These are phyloP conservation scores for Microdon myrmicae DNA, from an alignment of 2,888 invertebrate species.

Conservation along the genomic window DNA sequence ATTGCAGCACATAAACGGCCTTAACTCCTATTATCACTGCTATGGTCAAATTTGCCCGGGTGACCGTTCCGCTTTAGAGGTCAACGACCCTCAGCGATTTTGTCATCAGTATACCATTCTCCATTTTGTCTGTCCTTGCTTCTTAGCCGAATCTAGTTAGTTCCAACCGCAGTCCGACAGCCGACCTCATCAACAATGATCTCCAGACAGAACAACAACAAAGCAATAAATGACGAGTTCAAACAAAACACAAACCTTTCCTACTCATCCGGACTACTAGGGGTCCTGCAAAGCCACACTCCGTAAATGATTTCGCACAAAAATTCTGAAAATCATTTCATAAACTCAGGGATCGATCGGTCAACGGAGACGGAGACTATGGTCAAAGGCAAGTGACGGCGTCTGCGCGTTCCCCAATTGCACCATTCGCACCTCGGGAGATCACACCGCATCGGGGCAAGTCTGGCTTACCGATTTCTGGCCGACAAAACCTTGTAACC, in stretches of 20 bases:
- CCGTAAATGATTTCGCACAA: constrained; percentile 44
- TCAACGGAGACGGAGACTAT: constrained; percentile 6
- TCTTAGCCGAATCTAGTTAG: constrained; percentile 25
- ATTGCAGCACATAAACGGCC: too few relatives aligned
- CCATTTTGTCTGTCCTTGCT: too few relatives aligned
- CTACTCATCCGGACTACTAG: constrained; percentile 27
- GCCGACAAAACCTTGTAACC: constrained; percentile 36
- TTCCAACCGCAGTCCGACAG: constrained; percentile 14
- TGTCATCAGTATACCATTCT: too few relatives aligned
- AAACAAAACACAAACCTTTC: constrained; percentile 43
- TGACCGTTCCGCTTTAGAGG: too few relatives aligned
- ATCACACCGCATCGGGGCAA: constrained; percentile 18
- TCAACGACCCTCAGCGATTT: too few relatives aligned
- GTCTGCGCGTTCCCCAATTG: constrained; percentile 49
- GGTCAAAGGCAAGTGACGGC: constrained; percentile 25
- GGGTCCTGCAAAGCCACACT: constrained; percentile 18
- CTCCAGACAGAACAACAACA: constrained; percentile 16
- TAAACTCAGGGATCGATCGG: neutral
- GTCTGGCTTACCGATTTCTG: constrained; percentile 21
- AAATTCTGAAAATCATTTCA: constrained; percentile 42
- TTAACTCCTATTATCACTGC: too few relatives aligned
- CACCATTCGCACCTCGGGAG: constrained; percentile 45
- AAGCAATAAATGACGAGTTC: constrained; percentile 14
- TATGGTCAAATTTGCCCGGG: too few relatives aligned
- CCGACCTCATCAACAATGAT: constrained; percentile 25